Evolutionary conservation across 1,140 invertebrate genomes (phyloP), one percentile per base, ranked within the genome.

Genomic region (Cephus cinctus): DNA sequence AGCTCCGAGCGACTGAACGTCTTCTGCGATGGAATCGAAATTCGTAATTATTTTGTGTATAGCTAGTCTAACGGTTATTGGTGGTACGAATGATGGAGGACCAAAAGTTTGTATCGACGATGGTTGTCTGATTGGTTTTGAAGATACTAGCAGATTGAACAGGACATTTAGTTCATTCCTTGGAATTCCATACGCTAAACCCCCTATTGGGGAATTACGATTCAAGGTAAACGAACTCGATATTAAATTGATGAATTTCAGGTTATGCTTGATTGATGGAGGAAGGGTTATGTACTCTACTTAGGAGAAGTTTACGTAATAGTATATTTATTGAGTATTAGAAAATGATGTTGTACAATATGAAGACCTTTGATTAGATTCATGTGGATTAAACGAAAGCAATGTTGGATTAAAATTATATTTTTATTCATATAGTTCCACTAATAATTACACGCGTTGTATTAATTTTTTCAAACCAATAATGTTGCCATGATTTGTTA

Each of bases 181-280:
- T 51, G 81, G 84, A 9, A 84, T 88, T 58, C 86, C 86, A 0
- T 88, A 80, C 65, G 86, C 84, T 0, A 81, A 84, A 65, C 82
- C 86, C 4, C 86, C 87, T 1, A 31, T 85, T n/a, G 81, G 79
- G 12, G 69, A 83, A 11, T 63, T 84, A 19, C 75, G 86, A 54
- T 89, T 88, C 71, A 73, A 78, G 57, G 80, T 81, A 69, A n/a
- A n/a, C n/a, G n/a, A 71, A 35, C 47, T 38, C 12, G 14, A 43
- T 3, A 5, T n/a, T 19, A 9, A 34, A 15, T 18, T 44, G 32
- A 34, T 21, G 3, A 18, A 19, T 22, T 6, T 11, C 3, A n/a
- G 11, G 18, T n/a, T 43, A 16, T 15, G 12, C 11, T 4, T 30
- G 11, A 27, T 20, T 16, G 14, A 43, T 14, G 22, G 14, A 43